A percentile compares a stretch with the other conserved stretches of the same genome.
Evolutionary conservation across 2,888 invertebrate genomes (phyloP).

Genomic region (Hydrotaea diabolus): DNA sequence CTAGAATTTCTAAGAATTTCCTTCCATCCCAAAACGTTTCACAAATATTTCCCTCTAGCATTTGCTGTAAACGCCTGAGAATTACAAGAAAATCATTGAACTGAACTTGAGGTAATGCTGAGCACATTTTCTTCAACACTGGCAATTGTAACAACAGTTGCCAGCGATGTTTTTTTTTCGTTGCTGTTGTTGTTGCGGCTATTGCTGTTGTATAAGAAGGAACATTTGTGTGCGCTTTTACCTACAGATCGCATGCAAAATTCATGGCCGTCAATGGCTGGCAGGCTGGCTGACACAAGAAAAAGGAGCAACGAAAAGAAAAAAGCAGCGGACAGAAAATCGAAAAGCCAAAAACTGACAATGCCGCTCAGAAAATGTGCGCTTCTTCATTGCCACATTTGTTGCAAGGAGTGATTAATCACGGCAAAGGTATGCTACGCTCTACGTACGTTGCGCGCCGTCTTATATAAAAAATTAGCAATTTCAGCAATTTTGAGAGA

Average conservation of each 20-base stretch:
- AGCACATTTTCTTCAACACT: neutral
- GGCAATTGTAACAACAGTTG: constrained; percentile 14
- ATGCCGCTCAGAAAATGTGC: constrained; percentile 56
- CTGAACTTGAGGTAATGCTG: neutral
- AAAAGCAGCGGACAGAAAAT: too few relatives aligned
- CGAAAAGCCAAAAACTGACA: constrained; percentile 53
- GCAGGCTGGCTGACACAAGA: neutral
- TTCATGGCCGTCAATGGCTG: neutral
- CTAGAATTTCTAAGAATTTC: too few relatives aligned
- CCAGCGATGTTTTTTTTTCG: neutral
- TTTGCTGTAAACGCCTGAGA: neutral
- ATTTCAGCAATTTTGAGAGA: constrained; percentile 81
- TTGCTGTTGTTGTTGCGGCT: neutral
- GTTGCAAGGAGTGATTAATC: constrained; percentile 63
- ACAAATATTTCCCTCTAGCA: neutral
- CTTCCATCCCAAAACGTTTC: too few relatives aligned
- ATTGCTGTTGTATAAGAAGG: constrained; percentile 11
- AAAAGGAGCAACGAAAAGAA: neutral
- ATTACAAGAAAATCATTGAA: neutral
- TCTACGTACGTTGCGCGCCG: constrained; percentile 3
- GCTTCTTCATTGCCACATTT: constrained; percentile 66
- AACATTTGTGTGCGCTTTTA: constrained; percentile 38
- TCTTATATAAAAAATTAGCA: constrained; percentile 80
- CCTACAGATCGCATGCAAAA: constrained; percentile 56
- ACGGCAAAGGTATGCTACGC: constrained; percentile 59